A percentile compares a stretch with the other conserved stretches of the same genome.
Evolutionary conservation across 2,113 vertebrate genomes (phyloP).

Genomic region (Pyrgilauda ruficollis): DNA sequence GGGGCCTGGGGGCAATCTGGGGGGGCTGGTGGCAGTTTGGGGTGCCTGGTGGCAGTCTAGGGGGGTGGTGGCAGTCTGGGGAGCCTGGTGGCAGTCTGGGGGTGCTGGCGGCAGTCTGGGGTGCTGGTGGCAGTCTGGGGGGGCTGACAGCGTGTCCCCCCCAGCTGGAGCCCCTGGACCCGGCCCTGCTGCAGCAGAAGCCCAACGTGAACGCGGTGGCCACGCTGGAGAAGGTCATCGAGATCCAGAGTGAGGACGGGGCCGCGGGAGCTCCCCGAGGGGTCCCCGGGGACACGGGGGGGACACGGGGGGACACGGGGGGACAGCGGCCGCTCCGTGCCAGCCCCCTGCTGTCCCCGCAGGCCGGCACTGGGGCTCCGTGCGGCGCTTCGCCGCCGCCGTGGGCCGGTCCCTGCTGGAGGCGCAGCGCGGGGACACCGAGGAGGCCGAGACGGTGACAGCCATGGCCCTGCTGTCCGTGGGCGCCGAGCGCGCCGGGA

Average conservation of each 20-base stretch:
- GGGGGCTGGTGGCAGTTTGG: too few relatives aligned
- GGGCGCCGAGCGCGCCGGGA: conserved; percentile 75
- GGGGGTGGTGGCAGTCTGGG: too few relatives aligned
- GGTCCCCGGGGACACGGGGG: too few relatives aligned
- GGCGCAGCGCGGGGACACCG: conserved; percentile 83
- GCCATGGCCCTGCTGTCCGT: conserved; percentile 91
- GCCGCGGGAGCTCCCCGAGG: too few relatives aligned
- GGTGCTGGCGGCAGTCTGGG: too few relatives aligned
- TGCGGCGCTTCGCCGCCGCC: conserved; percentile 71
- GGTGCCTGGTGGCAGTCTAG: too few relatives aligned
- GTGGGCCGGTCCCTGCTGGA: conserved; percentile 83
- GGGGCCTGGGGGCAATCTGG: not conserved
- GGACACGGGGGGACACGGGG: too few relatives aligned
- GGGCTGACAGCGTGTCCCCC: not conserved
- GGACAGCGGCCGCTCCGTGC: too few relatives aligned
- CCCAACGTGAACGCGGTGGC: conserved; percentile 85
- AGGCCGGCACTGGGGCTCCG: conserved; percentile 89
- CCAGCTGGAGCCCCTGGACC: conserved; percentile 84
- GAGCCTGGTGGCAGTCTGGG: too few relatives aligned
- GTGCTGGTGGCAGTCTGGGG: not conserved
- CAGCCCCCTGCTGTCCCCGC: not conserved
- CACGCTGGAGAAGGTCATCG: conserved; percentile 88
- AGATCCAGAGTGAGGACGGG: conserved; percentile 87
- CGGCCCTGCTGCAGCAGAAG: conserved; percentile 84
- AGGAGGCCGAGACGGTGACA: conserved; percentile 88